These are phyloP conservation scores for Alauda arvensis DNA, from an alignment of 2,797 vertebrate genomes.

Conservation along the genomic window DNA sequence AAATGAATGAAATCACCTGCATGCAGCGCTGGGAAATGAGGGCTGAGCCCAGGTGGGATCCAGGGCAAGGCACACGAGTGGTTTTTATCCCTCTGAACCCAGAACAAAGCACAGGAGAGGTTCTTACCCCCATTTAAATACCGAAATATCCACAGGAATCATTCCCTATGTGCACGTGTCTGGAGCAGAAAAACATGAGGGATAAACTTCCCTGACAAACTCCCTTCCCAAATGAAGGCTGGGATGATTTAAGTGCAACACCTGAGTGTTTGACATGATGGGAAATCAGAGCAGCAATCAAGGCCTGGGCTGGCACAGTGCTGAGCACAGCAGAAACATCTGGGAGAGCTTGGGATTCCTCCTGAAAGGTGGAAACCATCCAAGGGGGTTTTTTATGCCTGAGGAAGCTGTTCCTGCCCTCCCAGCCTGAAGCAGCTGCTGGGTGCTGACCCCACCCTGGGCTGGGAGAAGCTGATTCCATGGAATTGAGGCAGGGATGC, in stretches of 20 bases:
- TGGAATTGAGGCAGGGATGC: rapidly evolving
- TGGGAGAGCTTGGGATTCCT: neutral
- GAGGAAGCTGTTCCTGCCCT: neutral
- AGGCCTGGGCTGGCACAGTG: neutral
- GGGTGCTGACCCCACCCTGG: neutral
- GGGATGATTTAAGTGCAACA: neutral
- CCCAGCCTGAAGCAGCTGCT: neutral
- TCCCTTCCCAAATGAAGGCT: neutral
- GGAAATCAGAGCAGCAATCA: neutral
- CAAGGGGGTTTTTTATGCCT: neutral
- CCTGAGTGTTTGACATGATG: neutral
- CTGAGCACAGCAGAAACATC: neutral
- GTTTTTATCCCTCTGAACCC: neutral
- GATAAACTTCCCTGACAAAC: neutral
- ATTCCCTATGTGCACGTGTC: neutral
- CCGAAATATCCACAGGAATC: rapidly evolving
- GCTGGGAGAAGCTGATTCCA: neutral
- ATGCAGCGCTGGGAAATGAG: neutral
- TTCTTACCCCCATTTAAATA: neutral
- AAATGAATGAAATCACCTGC: neutral
- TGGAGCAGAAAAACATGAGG: neutral
- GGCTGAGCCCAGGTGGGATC: neutral
- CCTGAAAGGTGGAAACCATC: neutral
- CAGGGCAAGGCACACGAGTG: neutral
- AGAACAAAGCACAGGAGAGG: neutral